Conservation (phyloP, 2,797 vertebrate genomes). For the Crossoptilon crossoptilon region DNA sequence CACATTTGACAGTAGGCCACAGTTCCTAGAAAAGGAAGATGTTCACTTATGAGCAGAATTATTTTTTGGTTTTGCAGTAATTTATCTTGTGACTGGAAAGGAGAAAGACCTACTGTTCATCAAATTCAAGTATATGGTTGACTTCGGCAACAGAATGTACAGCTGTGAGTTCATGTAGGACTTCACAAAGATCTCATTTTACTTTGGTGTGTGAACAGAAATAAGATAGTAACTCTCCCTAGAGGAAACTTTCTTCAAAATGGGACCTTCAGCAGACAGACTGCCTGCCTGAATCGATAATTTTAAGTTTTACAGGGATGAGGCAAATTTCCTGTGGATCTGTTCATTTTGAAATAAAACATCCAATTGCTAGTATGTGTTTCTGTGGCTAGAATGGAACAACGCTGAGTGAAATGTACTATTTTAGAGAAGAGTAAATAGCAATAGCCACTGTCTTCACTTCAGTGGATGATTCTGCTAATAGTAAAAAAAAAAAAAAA, state of each 20-base stretch:
- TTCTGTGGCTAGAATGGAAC: background rate
- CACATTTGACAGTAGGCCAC: background rate
- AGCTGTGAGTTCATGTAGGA: background rate
- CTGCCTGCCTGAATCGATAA: fast-evolving
- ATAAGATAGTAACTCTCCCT: background rate
- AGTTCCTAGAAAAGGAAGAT: background rate
- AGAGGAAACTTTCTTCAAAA: background rate
- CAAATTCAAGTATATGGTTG: background rate
- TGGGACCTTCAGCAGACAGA: background rate
- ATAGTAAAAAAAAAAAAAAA: background rate
- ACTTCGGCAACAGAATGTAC: background rate
- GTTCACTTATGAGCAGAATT: background rate
- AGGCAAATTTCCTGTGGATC: background rate
- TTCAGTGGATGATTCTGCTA: background rate
- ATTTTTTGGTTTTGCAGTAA: background rate
- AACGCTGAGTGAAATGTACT: background rate
- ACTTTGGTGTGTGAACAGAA: background rate
- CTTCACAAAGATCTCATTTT: background rate
- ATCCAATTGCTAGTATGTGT: background rate
- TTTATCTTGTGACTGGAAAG: background rate
- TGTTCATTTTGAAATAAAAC: background rate
- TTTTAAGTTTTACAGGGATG: background rate
- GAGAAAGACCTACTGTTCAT: background rate
- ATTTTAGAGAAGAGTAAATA: background rate
- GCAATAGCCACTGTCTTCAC: background rate